Conservation (phyloP, 2,888 invertebrate species). For the Meteorus colon region DNA sequence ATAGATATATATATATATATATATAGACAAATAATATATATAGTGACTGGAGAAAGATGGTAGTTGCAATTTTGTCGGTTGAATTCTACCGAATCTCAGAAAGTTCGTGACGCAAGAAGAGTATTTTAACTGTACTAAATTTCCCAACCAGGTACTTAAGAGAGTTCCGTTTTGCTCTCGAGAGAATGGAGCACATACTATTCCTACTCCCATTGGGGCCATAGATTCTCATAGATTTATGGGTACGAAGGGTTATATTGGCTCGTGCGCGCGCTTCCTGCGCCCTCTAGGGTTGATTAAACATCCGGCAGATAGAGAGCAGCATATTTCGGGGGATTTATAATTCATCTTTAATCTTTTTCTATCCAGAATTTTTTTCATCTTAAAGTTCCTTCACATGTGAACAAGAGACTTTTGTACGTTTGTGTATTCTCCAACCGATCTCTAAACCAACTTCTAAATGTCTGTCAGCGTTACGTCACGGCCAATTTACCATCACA, state of each 20-base stretch:
- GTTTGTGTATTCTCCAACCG: not conserved
- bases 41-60: not conserved
- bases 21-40: not conserved
- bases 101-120: not conserved
- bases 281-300: slow-evolving; percentile 11
- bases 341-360: not conserved
- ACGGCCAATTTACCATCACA: slow-evolving; percentile 20
- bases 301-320: slow-evolving; percentile 1
- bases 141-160: not conserved
- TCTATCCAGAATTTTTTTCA: not conserved
- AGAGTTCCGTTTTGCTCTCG: not conserved
- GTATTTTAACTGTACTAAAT: slow-evolving; percentile 14
- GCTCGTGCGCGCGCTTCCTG: not conserved
- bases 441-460: slow-evolving; percentile 1
- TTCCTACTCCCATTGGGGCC: not conserved
- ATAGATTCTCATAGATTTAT: slow-evolving; percentile 1
- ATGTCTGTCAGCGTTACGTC: not conserved
- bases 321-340: slow-evolving; percentile 1
- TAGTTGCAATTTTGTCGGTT: slow-evolving; percentile 1
- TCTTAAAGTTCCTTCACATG: not conserved
- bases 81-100: not conserved
- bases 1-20: not conserved
- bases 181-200: not conserved
- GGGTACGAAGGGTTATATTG: slow-evolving; percentile 10
- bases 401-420: slow-evolving; percentile 11